Evolutionary conservation across 1,140 invertebrate species (phyloP), one percentile per base, ranked within the genome.

Genomic region (Aphidius gifuensis): DNA sequence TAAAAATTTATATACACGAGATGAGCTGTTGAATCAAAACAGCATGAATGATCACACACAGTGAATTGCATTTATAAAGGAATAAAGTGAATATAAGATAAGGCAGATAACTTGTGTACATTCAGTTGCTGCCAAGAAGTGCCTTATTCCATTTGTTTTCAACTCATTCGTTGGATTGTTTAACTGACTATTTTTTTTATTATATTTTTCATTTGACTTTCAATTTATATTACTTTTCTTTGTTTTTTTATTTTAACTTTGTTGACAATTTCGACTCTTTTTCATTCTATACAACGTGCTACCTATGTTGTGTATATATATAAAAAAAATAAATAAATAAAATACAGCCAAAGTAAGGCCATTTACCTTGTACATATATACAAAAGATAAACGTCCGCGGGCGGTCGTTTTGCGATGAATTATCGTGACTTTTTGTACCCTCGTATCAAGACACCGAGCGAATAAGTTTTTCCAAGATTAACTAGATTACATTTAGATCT

Each of bases 371-470:
- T 61, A 62, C 65, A 32, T 64, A n/a, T n/a, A 62, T 64, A 56
- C 59, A 58, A 65, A 66, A 74, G 71, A 71, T 74, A 74, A 74
- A 74, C 68, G 73, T 74, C 71, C 67, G 61, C 71, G 69, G 73
- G 70, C 71, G 70, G 71, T 71, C 71, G 69, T 72, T 71, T 64
- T 64, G 62, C 61, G 64, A 74, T 71, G 71, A 74, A 66, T 72
- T 74, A 74, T 71, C 69, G 60, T 68, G 64, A 63, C 62, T 66
- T 59, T 39, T 62, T 68, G 64, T 71, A 65, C 64, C 66, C 62
- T 68, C 69, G 64, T 69, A 74, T 73, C 73, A 71, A 71, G 70
- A 72, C 73, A 70, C 69, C 71, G 68, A 60, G 60, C 59, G 60
- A 67, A 67, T 67, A 67, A 64, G 60, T 64, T 67, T 58, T 51